Percentiles rank a stretch among this genome's conserved stretches.
These are phyloP conservation scores for Borostomias antarcticus DNA, from an alignment of 2,797 vertebrate genomes.

Conservation along the genomic window DNA sequence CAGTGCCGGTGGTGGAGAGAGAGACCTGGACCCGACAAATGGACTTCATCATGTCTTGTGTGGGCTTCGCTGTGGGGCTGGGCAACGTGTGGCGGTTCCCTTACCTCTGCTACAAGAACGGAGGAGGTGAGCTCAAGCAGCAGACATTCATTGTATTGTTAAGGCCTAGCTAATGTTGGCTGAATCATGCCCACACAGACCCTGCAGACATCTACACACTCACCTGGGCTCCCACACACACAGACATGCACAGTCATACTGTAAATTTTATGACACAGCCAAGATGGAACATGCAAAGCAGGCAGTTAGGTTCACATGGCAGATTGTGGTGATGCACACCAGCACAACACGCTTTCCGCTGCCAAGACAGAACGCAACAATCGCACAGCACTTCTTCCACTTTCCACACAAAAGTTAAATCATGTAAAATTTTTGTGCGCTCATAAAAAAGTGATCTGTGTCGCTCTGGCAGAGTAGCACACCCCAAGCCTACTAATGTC, in stretches of 20 bases:
- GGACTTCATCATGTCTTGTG: constrained; percentile 89
- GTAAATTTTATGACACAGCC: neutral
- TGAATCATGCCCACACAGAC: neutral
- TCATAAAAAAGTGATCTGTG: too few species aligned
- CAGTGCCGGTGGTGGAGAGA: constrained; percentile 63
- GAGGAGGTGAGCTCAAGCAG: constrained; percentile 77
- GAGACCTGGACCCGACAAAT: constrained; percentile 86
- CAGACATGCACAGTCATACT: neutral
- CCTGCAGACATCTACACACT: neutral
- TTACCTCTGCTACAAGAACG: constrained; percentile 88
- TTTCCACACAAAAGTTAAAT: too few species aligned
- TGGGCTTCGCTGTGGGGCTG: constrained; percentile 84
- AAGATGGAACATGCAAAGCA: constrained; percentile 3
- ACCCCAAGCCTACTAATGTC: too few species aligned
- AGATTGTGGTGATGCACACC: too few species aligned
- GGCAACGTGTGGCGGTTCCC: constrained; percentile 87
- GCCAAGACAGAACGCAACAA: too few species aligned
- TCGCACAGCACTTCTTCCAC: too few species aligned
- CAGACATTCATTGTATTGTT: neutral
- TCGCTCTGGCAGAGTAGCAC: too few species aligned
- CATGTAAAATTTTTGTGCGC: too few species aligned
- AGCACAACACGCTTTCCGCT: too few species aligned
- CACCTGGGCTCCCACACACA: neutral
- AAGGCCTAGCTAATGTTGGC: neutral
- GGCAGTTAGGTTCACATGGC: neutral